Percentiles rank a stretch among this genome's conserved stretches.
These are phyloP conservation scores for Oophaga sylvatica DNA, from an alignment of 2,797 vertebrate species.

Conservation along the genomic window DNA sequence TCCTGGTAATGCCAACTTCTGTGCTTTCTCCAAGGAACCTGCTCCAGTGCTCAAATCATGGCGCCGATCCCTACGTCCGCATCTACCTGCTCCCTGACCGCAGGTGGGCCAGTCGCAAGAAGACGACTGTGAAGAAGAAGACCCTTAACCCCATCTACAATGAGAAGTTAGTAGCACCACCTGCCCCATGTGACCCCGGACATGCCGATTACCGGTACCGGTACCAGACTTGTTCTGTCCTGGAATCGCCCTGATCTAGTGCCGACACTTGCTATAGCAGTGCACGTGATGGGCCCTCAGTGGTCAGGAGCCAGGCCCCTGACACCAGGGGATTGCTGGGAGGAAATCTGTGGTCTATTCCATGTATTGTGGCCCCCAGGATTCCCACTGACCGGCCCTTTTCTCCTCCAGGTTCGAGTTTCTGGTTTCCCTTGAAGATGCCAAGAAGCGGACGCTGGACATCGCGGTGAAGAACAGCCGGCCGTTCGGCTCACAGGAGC, in stretches of 20 bases:
- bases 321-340: too few species aligned
- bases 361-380: neutral
- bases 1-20: slow-evolving; percentile 1
- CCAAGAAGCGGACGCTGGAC: slow-evolving; percentile 83
- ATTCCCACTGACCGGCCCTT: neutral
- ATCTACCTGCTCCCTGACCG: slow-evolving; percentile 93
- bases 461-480: slow-evolving; percentile 90
- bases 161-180: slow-evolving; percentile 80
- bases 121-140: slow-evolving; percentile 85
- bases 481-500: slow-evolving; percentile 84
- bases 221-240: neutral
- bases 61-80: slow-evolving; percentile 89
- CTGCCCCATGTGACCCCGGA: neutral
- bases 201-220: neutral
- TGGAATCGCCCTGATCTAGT: too few species aligned
- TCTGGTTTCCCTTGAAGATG: slow-evolving; percentile 81
- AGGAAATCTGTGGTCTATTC: neutral
- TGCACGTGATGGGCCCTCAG: too few species aligned
- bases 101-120: slow-evolving; percentile 85
- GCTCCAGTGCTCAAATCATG: slow-evolving; percentile 78
- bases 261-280: too few species aligned
- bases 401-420: slow-evolving; percentile 85
- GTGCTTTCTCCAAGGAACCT: slow-evolving; percentile 78
- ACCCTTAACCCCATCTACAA: slow-evolving; percentile 85
- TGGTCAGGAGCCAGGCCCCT: neutral